These are phyloP conservation scores for Urocynchramus pylzowi DNA, from an alignment of 2,113 vertebrate genomes.

Conservation along the genomic window DNA sequence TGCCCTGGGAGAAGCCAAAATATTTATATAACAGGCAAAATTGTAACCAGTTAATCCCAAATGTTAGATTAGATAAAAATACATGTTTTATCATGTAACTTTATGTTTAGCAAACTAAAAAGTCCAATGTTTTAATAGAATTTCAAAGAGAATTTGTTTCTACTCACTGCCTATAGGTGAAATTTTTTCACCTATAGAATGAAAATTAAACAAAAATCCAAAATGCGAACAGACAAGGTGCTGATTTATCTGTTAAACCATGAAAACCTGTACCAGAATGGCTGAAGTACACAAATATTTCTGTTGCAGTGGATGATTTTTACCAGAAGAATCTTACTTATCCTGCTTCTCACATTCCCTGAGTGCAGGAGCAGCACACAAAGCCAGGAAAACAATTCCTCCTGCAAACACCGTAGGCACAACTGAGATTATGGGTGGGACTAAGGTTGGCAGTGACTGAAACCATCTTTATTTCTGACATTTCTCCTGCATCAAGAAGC, in stretches of 20 bases:
- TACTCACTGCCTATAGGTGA: background rate
- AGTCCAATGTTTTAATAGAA: background rate
- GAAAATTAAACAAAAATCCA: background rate
- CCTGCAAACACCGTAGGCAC: background rate
- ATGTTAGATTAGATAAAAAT: background rate
- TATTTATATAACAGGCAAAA: background rate
- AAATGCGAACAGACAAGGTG: background rate
- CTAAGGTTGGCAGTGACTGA: background rate
- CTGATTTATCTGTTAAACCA: background rate
- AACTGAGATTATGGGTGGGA: background rate
- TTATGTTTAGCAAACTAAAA: background rate
- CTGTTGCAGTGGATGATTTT: background rate
- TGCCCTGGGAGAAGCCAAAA: background rate
- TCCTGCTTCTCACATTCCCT: background rate
- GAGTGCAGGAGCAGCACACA: background rate
- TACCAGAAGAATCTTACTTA: background rate
- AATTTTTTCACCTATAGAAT: too few species aligned
- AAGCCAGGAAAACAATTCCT: background rate
- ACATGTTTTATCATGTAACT: background rate
- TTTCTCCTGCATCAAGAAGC: background rate
- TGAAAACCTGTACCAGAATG: background rate
- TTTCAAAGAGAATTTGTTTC: background rate
- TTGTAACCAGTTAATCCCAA: background rate
- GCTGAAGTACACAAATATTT: background rate
- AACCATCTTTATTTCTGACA: background rate